Conservation (phyloP, 2,113 vertebrate species). For the Scomber japonicus region DNA sequence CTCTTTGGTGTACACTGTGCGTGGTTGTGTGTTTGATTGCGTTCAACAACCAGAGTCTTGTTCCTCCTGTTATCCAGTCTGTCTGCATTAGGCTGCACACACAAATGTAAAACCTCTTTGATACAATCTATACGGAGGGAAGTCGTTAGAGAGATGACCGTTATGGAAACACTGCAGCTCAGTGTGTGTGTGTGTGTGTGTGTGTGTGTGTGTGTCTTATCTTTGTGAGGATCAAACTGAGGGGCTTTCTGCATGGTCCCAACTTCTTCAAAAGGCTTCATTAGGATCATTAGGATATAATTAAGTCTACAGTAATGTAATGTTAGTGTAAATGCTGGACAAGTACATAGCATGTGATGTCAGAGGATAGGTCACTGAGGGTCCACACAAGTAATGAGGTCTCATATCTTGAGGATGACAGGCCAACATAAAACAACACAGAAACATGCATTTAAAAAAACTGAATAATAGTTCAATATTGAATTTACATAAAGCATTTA, state of each 20-base stretch:
- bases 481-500: too few species aligned
- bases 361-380: too few species aligned
- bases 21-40: slow-evolving; percentile 49
- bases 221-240: background rate
- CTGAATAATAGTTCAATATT: too few species aligned
- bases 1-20: slow-evolving; percentile 35
- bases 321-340: too few species aligned
- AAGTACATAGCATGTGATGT: too few species aligned
- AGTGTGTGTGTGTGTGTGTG: background rate
- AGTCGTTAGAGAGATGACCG: slow-evolving; percentile 21
- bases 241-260: background rate
- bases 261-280: background rate
- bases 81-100: background rate
- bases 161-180: slow-evolving; percentile 22
- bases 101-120: slow-evolving; percentile 21
- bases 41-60: slow-evolving; percentile 48
- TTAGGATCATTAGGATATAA: too few species aligned
- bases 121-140: slow-evolving; percentile 28
- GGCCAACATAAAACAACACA: too few species aligned
- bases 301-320: too few species aligned
- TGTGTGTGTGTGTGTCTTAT: slow-evolving; percentile 3
- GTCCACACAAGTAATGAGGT: too few species aligned
- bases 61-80: slow-evolving; percentile 53
- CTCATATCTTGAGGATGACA: too few species aligned
- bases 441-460: too few species aligned